Evolutionary conservation across 2,888 invertebrate genomes (phyloP).

Genomic region (Athalia cordata): DNA sequence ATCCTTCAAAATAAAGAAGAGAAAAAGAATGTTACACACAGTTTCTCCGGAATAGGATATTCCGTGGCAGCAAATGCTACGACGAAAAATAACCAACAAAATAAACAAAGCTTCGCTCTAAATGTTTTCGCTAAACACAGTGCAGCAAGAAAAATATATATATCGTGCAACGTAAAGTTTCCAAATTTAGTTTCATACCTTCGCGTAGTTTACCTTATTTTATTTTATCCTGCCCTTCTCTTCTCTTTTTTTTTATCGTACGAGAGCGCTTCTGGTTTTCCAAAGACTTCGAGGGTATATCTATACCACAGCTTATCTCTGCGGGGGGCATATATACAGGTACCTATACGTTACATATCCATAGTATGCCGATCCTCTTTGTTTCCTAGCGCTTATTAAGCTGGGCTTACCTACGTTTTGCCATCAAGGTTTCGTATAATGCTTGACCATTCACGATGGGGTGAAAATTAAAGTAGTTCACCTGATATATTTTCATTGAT

Average conservation of each 20-base stretch:
- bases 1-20: slow-evolving; percentile 2
- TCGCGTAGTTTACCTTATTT: not conserved
- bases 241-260: slow-evolving; percentile 12
- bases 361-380: slow-evolving; percentile 14
- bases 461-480: no score
- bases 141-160: no score
- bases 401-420: not conserved
- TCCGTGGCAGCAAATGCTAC: not conserved
- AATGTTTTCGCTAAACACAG: no score
- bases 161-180: no score
- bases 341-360: not conserved
- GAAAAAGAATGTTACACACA: not conserved
- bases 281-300: not conserved
- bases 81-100: no score
- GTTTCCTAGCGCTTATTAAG: slow-evolving; percentile 11
- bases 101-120: no score
- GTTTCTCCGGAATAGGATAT: not conserved
- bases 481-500: no score
- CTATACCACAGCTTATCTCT: slow-evolving; percentile 14
- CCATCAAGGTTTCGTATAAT: no score
- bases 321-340: not conserved
- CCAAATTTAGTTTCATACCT: no score
- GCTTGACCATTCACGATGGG: no score
- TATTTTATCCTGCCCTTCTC: not conserved
- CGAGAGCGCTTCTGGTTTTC: not conserved